Evolutionary conservation across 2,888 invertebrate genomes (phyloP), one percentile per base, ranked within the genome.

Genomic region (Cephus nigrinus): DNA sequence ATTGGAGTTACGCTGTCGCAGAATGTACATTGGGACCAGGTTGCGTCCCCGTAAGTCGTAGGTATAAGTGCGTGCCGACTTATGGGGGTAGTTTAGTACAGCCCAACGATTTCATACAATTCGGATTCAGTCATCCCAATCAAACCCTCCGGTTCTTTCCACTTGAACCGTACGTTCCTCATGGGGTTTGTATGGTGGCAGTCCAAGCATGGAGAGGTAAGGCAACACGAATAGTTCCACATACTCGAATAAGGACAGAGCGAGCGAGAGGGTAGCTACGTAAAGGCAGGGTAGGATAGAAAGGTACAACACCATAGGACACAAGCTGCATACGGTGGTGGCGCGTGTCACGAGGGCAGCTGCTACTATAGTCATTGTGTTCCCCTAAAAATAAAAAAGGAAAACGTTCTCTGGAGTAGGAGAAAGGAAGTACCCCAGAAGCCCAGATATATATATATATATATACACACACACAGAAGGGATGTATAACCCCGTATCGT

Each of bases 321-420:
- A 78, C 78, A 78, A 78, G 78, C 78, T 78, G 77, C 77, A 74
- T 71, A 84, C 82, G 82, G 78, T 85, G 84, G 81, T 83, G 87
- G 88, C 89, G 88, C 89, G 89, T 89, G 89, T 89, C 89, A 86
- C 82, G 83, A 80, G 85, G 84, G 84, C 87, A 88, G 88, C 87
- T 86, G 87, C 83, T 78, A 80, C 80, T 82, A 81, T 82, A 79
- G 76, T 84, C 84, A 86, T 88, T 87, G 88, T 88, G 84, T 83
- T 79, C 80, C 78, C 73, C 78, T 75, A 78, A 79, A 82, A 82
- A 81, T 78, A 81, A 81, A 79, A 80, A 78, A 77, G 79, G 76
- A 82, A 84, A 84, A 80, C 76, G 79, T 80, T 79, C 77, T 79
- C 81, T 75, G 73, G 79, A 31, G 31, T 9, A 31, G 75, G 74